These are phyloP conservation scores for Prionailurus bengalensis DNA, from an alignment of 2,113 vertebrate species.

Conservation along the genomic window DNA sequence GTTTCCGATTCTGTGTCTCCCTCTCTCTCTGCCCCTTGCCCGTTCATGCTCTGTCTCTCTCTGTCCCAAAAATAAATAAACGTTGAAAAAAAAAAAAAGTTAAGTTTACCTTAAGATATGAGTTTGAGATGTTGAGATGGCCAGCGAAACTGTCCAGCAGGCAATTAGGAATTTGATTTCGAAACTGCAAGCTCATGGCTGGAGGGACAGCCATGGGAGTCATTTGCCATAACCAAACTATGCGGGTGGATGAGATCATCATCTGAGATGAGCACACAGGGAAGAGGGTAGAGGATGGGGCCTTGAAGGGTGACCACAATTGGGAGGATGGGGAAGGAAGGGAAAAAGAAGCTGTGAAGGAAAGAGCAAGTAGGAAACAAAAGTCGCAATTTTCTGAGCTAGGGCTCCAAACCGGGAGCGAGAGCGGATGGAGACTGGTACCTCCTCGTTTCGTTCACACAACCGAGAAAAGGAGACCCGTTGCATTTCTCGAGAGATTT, in stretches of 20 bases:
- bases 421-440: background rate
- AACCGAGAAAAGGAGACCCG: background rate
- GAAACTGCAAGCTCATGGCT: background rate
- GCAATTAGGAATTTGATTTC: background rate
- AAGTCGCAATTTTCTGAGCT: background rate
- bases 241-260: background rate
- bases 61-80: too few relatives aligned
- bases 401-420: background rate
- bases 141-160: background rate
- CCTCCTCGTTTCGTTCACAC: background rate
- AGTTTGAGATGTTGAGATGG: background rate
- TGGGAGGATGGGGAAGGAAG: background rate
- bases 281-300: background rate
- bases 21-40: too few relatives aligned
- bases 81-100: background rate
- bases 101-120: background rate
- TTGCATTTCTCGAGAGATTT: conserved; percentile 17
- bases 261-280: background rate
- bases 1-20: too few relatives aligned
- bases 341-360: background rate
- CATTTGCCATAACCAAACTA: background rate
- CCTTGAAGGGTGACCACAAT: background rate
- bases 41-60: too few relatives aligned
- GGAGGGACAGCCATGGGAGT: background rate
- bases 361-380: background rate